Percentiles rank a stretch among this genome's conserved stretches.
Evolutionary conservation across 2,888 invertebrate genomes (phyloP).

Genomic region (Coecobrya sp.): DNA sequence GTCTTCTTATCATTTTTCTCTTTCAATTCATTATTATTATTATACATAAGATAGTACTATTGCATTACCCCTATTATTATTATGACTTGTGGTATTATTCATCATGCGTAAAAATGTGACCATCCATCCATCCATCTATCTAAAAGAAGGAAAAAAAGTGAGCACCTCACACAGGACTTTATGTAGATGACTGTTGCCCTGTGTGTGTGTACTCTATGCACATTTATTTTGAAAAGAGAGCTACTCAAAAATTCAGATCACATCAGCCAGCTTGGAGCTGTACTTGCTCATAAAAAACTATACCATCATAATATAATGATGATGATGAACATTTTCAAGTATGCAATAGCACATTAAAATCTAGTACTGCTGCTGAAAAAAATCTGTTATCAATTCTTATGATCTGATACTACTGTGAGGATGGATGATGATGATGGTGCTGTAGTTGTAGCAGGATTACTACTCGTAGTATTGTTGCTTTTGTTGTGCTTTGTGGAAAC

Average conservation of each 20-base stretch:
- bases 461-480: constrained; percentile 9
- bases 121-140: constrained; percentile 45
- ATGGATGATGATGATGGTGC: constrained; percentile 47
- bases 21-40: constrained; percentile 73
- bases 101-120: constrained; percentile 70
- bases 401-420: constrained; percentile 59
- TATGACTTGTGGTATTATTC: constrained; percentile 38
- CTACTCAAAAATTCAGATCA: constrained; percentile 76
- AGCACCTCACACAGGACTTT: constrained; percentile 57
- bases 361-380: constrained; percentile 25
- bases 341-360: constrained; percentile 37
- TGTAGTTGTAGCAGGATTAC: neutral
- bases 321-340: constrained; percentile 41
- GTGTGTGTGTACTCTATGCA: neutral
- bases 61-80: constrained; percentile 45
- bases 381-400: constrained; percentile 74
- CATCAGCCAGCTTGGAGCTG: constrained; percentile 71
- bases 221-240: constrained; percentile 36
- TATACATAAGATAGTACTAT: constrained; percentile 34
- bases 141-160: constrained; percentile 5
- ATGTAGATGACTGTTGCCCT: constrained; percentile 36
- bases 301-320: constrained; percentile 4
- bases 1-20: constrained; percentile 71
- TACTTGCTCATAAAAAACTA: constrained; percentile 57
- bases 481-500: constrained; percentile 42